phyloP scores from a whole-genome alignment of 1,140 invertebrate genomes.

The Caerostris darwini region DNA sequence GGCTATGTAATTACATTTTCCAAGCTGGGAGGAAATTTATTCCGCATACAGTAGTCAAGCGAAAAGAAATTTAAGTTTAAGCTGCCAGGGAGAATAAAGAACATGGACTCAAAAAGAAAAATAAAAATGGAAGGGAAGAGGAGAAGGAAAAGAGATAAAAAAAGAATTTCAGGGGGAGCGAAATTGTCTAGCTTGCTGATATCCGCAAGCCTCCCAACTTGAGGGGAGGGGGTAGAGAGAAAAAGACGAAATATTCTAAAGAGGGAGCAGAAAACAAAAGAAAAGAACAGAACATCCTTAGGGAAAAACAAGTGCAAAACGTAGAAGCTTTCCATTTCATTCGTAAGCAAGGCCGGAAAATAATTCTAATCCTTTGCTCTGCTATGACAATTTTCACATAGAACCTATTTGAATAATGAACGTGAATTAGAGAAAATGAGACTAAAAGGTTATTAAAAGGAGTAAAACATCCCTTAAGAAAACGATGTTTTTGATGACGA shows the following conservation, averaged over 20 bases:
- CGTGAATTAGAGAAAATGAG: constrained; percentile 71
- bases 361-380: constrained; percentile 53
- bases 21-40: constrained; percentile 50
- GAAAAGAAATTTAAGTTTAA: constrained; percentile 74
- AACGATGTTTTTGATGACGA: constrained; percentile 26
- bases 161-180: constrained; percentile 28
- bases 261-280: constrained; percentile 47
- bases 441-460: constrained; percentile 51
- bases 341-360: constrained; percentile 20
- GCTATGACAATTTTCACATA: constrained; percentile 74
- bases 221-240: constrained; percentile 3
- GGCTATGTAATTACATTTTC: constrained; percentile 72
- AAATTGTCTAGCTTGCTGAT: constrained; percentile 67
- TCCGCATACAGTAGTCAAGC: constrained; percentile 39
- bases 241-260: constrained; percentile 52
- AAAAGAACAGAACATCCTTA: constrained; percentile 49
- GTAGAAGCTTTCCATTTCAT: constrained; percentile 8
- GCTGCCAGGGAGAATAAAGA: constrained; percentile 66
- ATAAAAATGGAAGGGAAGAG: neutral
- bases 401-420: constrained; percentile 74
- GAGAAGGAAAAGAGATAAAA: neutral
- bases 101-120: constrained; percentile 28
- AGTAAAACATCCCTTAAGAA: constrained; percentile 39
- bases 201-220: constrained; percentile 38
- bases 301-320: constrained; percentile 59